Conservation (phyloP, 2,888 invertebrate species). For the Galerucella calmariensis region DNA sequence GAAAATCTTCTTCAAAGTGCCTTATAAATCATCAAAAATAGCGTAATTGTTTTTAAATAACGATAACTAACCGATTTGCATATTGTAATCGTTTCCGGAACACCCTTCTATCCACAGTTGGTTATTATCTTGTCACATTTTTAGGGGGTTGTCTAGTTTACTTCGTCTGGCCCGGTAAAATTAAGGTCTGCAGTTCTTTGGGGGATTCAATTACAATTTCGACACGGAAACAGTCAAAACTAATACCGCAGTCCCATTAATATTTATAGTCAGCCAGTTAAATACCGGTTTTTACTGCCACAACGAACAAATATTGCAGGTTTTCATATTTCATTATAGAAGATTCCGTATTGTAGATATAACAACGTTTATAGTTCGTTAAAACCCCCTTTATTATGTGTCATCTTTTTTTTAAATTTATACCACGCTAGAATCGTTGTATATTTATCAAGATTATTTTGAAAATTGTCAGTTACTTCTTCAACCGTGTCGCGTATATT, state of each 20-base stretch:
- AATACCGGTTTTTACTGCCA: constrained; percentile 14
- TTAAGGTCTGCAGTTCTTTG: constrained; percentile 45
- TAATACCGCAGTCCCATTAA: constrained; percentile 52
- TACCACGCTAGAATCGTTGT: too few relatives aligned
- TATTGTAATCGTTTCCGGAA: constrained; percentile 30
- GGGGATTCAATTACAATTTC: constrained; percentile 54
- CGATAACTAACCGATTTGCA: constrained; percentile 44
- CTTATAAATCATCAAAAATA: constrained; percentile 47
- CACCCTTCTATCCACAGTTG: constrained; percentile 33
- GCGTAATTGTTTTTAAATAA: constrained; percentile 52
- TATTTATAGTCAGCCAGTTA: constrained; percentile 49
- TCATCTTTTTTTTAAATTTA: too few relatives aligned
- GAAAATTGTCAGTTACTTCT: too few relatives aligned
- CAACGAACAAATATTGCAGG: constrained; percentile 23
- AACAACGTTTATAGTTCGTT: neutral
- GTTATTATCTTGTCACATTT: constrained; percentile 54
- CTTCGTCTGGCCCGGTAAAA: constrained; percentile 39
- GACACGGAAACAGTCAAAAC: constrained; percentile 56
- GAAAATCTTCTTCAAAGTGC: constrained; percentile 50
- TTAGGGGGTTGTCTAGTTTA: constrained; percentile 40
- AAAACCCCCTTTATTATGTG: neutral
- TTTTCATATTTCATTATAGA: constrained; percentile 22
- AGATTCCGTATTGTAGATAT: neutral
- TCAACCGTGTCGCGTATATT: too few relatives aligned
- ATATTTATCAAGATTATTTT: too few relatives aligned